Evolutionary conservation across 2,113 vertebrate species (phyloP), one percentile per base, ranked within the genome.

Genomic region (Takifugu bimaculatus): DNA sequence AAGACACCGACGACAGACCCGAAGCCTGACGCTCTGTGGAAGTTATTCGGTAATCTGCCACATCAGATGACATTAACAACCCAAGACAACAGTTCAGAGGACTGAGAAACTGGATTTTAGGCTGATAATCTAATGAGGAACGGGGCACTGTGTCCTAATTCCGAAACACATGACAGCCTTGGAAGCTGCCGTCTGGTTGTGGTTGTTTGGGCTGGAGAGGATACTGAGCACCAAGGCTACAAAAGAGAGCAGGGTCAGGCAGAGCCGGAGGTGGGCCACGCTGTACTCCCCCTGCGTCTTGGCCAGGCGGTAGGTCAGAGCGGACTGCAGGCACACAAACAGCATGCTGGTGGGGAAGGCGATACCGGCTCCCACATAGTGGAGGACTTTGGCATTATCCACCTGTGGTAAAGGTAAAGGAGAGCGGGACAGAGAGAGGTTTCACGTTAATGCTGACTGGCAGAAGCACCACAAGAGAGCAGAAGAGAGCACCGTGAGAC

Each of bases 311-410:
- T 95, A 95, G 2, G 94, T 95, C 81, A 95, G 90, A 20, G 92
- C 85, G 11, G 93, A 93, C 89, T 95, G 94, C 64, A 95, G 91
- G 60, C 91, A 86, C 78, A 94, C 91, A 69, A 95, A 95, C 76
- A 95, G 87, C 91, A 94, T 93, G 78, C 94, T 93, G 72, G 93
- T 93, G 51, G 94, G 94, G 75, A 96, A 95, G 50, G 93, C 93
- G 59, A 95, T 89, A 1, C 94, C 94, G 0, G 93, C 94, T 50
- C 94, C 94, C 0, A 95, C 92, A 74, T 95, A 96, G 83, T 95
- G 94, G 27, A 94, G 88, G 54, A 94, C 89, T 79, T 94, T 96
- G 72, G 93, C 93, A 0, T 93, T 90, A 81, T 94, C 93, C 78
- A 95, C 94, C 94, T 95, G 87, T 0, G 54, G 42, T 0, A 57